Evolutionary conservation across 2,113 vertebrate species (phyloP), one percentile per base, ranked within the genome.

Genomic region (Puffinus mauretanicus): DNA sequence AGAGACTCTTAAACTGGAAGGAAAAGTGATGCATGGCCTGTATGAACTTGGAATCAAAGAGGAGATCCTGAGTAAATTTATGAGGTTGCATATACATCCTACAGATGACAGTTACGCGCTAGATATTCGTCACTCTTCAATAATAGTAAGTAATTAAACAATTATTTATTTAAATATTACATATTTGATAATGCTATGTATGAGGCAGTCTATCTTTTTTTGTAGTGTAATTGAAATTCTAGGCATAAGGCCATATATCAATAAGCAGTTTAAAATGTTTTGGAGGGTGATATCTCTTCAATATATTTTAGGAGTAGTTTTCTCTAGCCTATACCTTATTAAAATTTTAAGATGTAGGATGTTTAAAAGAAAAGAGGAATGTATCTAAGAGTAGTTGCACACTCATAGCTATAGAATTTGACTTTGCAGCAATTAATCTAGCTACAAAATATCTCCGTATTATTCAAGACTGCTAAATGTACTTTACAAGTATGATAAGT

Each of bases 71-170:
- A 98, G 93, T 80, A 98, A 98, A 89, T 97, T 99, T 96, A 98
- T 99, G 90, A 99, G 97, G 72, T 94, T 99, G 85, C 98, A 98
- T 47, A 72, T 98, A 77, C 98, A 96, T 67, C 81, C 95, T 49
- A 93, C 96, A 86, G 98, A 99, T 54, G 96, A 98, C 91, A 98
- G 70, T 86, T 99, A 98, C n/a, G 98, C 98, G 0, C 97, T 99
- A 91, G 99, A 99, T 97, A 99, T 99, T 83, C 98, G 99, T 44
- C 98, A 99, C 96, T 95, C 99, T 88, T 98, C 99, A 2, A 98
- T 99, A 96, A 98, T 97, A 98, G 99, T 99, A 96, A 98, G 99
- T 97, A 55, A 86, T 16, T 81, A 55, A 55, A 49, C 54, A 32
- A 13, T 20, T 88, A 51, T 5, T 89, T 78, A 24, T 91, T 90